Evolutionary conservation across 53 echinoderm and acorn worm genomes (phyloP).

Genomic region (Paracentrotus lividus): DNA sequence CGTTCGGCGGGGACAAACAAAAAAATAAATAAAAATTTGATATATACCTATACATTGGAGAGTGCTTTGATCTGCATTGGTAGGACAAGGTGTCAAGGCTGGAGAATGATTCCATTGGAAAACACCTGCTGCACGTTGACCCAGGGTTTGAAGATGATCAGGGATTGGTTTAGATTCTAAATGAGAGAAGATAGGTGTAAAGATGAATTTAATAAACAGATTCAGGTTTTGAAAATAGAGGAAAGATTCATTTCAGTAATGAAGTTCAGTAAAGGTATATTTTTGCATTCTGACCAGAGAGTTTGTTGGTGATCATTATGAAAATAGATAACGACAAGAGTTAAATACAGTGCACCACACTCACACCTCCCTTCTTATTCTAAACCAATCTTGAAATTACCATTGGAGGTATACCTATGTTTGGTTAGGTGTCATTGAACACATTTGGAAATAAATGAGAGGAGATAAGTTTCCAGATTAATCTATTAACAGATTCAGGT

Average conservation of each 20-base stretch:
- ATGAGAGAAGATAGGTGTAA: background rate
- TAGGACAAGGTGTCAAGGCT: background rate
- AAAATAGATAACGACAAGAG: too few relatives aligned
- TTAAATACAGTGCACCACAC: too few relatives aligned
- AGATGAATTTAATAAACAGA: background rate
- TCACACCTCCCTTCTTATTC: too few relatives aligned
- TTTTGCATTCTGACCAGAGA: too few relatives aligned
- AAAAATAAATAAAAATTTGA: too few relatives aligned
- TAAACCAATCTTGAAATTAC: too few relatives aligned
- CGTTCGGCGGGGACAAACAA: too few relatives aligned
- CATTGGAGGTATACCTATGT: too few relatives aligned
- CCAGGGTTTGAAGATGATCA: constrained; percentile 46
- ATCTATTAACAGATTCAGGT: too few relatives aligned
- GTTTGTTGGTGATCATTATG: too few relatives aligned
- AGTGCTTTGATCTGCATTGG: background rate
- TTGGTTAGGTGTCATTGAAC: background rate
- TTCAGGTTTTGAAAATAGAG: background rate
- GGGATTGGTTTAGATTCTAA: constrained; percentile 13
- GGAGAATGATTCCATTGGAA: constrained; percentile 32
- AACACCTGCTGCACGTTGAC: constrained; percentile 42
- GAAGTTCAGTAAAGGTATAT: too few relatives aligned
- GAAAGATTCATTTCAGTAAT: too few relatives aligned
- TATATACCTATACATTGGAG: background rate
- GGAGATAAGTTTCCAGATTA: background rate
- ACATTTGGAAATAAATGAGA: background rate